phyloP scores from a whole-genome alignment of 2,888 invertebrate species.

The Oxystoma pomonae region DNA sequence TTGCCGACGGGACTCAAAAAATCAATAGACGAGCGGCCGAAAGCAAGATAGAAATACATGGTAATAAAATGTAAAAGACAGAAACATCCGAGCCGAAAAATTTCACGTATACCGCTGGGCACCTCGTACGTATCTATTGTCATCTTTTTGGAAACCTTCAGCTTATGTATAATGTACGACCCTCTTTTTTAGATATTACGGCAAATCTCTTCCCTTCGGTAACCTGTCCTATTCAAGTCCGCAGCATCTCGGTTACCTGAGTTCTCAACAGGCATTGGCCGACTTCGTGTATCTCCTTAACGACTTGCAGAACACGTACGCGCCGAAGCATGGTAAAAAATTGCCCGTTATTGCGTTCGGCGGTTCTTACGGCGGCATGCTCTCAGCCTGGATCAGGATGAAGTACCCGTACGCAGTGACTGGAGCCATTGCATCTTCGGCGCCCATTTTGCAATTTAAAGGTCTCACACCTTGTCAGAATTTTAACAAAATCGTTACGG shows the following conservation, averaged over 20 bases:
- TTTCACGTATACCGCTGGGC: too few species aligned
- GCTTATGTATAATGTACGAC: too few species aligned
- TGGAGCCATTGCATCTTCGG: conserved; percentile 91
- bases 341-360: conserved; percentile 81
- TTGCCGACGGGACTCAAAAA: too few species aligned
- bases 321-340: conserved; percentile 37
- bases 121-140: too few species aligned
- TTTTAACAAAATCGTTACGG: conserved; percentile 73
- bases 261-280: conserved; percentile 87
- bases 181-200: conserved; percentile 71
- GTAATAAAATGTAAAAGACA: too few species aligned
- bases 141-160: too few species aligned
- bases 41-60: too few species aligned
- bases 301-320: conserved; percentile 49
- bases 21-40: too few species aligned
- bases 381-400: conserved; percentile 91
- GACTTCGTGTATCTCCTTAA: conserved; percentile 83
- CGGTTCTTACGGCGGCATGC: conserved; percentile 87
- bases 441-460: conserved; percentile 84
- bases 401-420: conserved; percentile 88
- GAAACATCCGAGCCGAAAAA: too few species aligned
- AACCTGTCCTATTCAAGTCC: conserved; percentile 64
- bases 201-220: conserved; percentile 84
- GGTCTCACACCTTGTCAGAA: conserved; percentile 74
- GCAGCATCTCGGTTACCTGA: conserved; percentile 75